phyloP scores from a whole-genome alignment of 1,140 invertebrate species.

The Drosophila gunungcola region DNA sequence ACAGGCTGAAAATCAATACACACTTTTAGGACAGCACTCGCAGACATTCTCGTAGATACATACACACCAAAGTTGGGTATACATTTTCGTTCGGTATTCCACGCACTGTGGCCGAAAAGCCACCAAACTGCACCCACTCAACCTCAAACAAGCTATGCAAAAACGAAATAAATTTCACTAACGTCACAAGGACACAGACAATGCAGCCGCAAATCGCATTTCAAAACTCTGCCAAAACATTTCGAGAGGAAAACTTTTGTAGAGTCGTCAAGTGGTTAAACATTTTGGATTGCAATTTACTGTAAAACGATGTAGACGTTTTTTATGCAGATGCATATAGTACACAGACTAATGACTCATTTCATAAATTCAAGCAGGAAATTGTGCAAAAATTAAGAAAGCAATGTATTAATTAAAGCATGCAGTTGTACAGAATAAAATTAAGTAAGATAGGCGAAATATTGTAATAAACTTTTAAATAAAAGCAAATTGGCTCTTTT shows the following conservation, averaged over 20 bases:
- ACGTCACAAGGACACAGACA: slow-evolving; percentile 1
- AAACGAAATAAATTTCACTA: slow-evolving; percentile 34
- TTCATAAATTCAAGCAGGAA: too few relatives aligned
- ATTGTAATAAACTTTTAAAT: too few relatives aligned
- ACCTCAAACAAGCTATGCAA: slow-evolving; percentile 25
- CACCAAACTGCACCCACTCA: slow-evolving; percentile 33
- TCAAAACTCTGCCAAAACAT: slow-evolving; percentile 14
- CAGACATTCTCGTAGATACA: slow-evolving; percentile 24
- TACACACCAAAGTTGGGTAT: slow-evolving; percentile 17
- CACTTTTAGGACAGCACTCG: slow-evolving; percentile 35
- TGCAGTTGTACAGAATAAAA: too few relatives aligned
- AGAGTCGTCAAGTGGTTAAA: neutral
- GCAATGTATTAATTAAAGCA: too few relatives aligned
- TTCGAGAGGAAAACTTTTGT: slow-evolving; percentile 14
- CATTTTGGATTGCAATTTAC: neutral
- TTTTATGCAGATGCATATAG: slow-evolving; percentile 7
- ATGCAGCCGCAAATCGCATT: slow-evolving; percentile 9
- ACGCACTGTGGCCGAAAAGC: slow-evolving; percentile 19
- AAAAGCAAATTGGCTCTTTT: too few relatives aligned
- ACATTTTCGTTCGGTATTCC: slow-evolving; percentile 34
- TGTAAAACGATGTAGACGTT: neutral
- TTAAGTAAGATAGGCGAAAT: too few relatives aligned
- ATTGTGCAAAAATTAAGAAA: too few relatives aligned
- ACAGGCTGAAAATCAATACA: slow-evolving; percentile 58
- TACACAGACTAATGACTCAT: slow-evolving; percentile 5